Conservation (phyloP, 2,113 vertebrate species). For the Callopanchax toddi region DNA sequence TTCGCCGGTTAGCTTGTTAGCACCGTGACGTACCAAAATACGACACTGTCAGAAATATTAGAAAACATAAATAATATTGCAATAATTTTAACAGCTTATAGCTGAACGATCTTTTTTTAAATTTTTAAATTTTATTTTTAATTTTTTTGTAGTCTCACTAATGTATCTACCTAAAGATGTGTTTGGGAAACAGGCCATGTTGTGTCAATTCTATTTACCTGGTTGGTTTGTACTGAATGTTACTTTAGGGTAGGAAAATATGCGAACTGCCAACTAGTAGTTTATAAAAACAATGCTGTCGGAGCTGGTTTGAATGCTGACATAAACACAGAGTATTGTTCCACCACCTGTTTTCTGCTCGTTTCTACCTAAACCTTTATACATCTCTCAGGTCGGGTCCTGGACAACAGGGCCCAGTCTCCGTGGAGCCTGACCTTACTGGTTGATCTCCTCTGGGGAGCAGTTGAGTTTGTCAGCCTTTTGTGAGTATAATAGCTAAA, state of each 20-base stretch:
- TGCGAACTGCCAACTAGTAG: neutral
- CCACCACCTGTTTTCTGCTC: no score
- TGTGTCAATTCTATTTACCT: neutral
- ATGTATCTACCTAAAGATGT: neutral
- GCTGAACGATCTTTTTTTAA: neutral
- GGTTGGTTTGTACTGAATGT: no score
- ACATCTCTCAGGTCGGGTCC: slow-evolving; percentile 86
- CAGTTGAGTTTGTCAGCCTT: slow-evolving; percentile 90
- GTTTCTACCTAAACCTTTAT: neutral
- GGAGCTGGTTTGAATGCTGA: neutral
- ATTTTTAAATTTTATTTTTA: no score
- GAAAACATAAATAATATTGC: neutral
- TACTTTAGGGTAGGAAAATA: no score
- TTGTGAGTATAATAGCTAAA: slow-evolving; percentile 84
- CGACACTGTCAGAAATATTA: neutral
- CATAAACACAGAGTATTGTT: neutral
- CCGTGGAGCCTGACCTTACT: slow-evolving; percentile 91
- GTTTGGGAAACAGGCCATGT: no score
- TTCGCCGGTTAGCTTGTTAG: slow-evolving; percentile 16
- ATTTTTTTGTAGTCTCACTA: neutral
- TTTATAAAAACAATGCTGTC: neutral
- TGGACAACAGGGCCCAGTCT: slow-evolving; percentile 88
- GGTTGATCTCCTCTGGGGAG: slow-evolving; percentile 92
- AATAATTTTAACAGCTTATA: neutral
- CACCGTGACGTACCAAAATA: neutral